These are phyloP conservation scores for Heteronetta atricapilla DNA, from an alignment of 2,113 vertebrate species.

Conservation along the genomic window DNA sequence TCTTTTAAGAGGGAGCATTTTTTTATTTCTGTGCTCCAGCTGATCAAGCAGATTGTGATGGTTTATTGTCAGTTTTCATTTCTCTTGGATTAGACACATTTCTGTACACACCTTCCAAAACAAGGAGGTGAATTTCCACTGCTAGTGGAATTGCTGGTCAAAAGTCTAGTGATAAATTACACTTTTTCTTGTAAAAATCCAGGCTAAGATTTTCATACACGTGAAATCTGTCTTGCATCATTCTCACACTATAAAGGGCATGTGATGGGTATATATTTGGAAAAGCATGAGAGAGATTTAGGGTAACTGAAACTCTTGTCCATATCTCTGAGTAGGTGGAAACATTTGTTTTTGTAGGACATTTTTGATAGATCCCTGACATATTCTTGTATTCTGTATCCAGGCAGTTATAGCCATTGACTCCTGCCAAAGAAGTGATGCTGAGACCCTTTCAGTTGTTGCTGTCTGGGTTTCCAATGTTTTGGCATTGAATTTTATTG, in stretches of 20 bases:
- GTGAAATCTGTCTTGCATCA: constrained; percentile 5
- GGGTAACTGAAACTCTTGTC: constrained; percentile 24
- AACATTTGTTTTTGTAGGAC: constrained; percentile 32
- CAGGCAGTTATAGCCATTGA: neutral
- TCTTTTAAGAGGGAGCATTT: constrained; percentile 8
- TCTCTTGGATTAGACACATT: neutral
- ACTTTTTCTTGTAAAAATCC: constrained; percentile 1
- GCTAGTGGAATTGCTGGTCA: neutral
- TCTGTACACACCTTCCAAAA: neutral
- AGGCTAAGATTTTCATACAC: neutral
- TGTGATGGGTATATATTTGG: constrained; percentile 23
- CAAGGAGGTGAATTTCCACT: neutral
- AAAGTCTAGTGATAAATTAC: neutral
- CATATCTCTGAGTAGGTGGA: constrained; percentile 12
- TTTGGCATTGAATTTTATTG: neutral
- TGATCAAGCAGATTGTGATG: constrained; percentile 36
- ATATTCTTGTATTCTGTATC: neutral
- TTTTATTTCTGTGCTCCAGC: constrained; percentile 37
- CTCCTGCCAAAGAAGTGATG: neutral
- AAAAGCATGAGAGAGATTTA: constrained; percentile 2
- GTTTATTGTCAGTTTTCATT: constrained; percentile 18
- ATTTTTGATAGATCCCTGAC: neutral
- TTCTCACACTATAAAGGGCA: constrained; percentile 13
- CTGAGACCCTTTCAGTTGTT: neutral
- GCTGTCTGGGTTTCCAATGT: neutral